Evolutionary conservation across 2,113 vertebrate species (phyloP).

Genomic region (pig (Sus scrofa)): T2T-Sscrofa CM000826.6:97365001-97365500

Average conservation of each 20-base stretch:
- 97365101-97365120: too few species aligned
- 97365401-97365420: neutral
- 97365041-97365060: too few species aligned
- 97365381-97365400: neutral
- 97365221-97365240: neutral
- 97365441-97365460: neutral
- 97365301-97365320: neutral
- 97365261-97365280: neutral
- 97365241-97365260: neutral
- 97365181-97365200: neutral
- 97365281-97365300: neutral
- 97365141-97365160: neutral
- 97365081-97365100: too few species aligned
- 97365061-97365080: too few species aligned
- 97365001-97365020: too few species aligned
- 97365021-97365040: too few species aligned
- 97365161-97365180: neutral
- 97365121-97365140: too few species aligned
- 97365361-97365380: neutral
- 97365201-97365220: accelerated
- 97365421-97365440: neutral
- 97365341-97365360: neutral
- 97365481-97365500: neutral
- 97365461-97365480: neutral
- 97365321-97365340: neutral